A percentile compares a stretch with the other conserved stretches of the same genome.
phyloP scores from a whole-genome alignment of 2,888 invertebrate species.

The Apodemia mormo region DNA sequence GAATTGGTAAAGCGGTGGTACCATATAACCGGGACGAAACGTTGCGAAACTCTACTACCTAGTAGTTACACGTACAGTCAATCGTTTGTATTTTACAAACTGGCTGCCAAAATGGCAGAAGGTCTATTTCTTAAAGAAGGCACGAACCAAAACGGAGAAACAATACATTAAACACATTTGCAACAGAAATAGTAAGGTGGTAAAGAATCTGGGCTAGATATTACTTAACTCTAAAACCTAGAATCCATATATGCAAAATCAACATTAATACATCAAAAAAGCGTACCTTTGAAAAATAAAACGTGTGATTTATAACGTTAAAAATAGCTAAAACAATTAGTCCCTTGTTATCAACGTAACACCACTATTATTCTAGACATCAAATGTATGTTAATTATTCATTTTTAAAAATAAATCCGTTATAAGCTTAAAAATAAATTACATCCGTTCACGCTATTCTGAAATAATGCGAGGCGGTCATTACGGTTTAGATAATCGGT shows the following conservation, averaged over 20 bases:
- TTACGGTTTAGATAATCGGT: slow-evolving; percentile 35
- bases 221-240: no score
- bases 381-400: background rate
- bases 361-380: slow-evolving; percentile 9
- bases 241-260: background rate
- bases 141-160: no score
- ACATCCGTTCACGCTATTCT: slow-evolving; percentile 27
- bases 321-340: background rate
- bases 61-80: no score
- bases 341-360: slow-evolving; percentile 8
- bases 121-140: no score
- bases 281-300: background rate
- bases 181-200: no score
- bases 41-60: no score
- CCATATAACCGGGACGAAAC: no score
- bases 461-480: slow-evolving; percentile 33
- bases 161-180: no score
- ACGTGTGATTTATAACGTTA: background rate
- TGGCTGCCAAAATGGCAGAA: no score
- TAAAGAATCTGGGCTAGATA: no score
- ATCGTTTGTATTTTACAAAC: no score
- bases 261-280: background rate
- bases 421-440: slow-evolving; percentile 4
- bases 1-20: no score
- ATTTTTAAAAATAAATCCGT: slow-evolving; percentile 4